These are phyloP conservation scores for Edolisoma coerulescens DNA, from an alignment of 2,113 vertebrate species.

Conservation along the genomic window DNA sequence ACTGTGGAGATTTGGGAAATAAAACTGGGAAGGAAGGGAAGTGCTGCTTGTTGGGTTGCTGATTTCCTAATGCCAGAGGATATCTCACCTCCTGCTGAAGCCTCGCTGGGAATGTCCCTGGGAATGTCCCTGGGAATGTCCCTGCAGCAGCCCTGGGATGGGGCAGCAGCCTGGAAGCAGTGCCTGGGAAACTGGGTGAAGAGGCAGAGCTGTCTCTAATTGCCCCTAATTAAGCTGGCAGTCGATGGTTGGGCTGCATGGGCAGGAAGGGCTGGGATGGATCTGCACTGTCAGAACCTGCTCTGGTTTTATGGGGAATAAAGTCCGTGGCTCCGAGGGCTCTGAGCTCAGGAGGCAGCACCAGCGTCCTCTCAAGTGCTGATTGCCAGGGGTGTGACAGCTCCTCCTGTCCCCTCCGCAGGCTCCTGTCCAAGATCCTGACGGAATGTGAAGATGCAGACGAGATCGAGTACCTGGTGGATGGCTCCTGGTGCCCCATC, in stretches of 20 bases:
- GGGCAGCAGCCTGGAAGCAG: not conserved
- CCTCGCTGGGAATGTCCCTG: not conserved
- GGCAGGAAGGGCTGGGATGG: not conserved
- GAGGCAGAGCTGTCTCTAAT: not conserved
- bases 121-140: not conserved
- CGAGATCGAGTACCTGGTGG: conserved; percentile 94
- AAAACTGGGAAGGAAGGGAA: not conserved
- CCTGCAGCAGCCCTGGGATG: not conserved
- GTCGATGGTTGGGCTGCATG: not conserved
- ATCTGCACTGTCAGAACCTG: not conserved
- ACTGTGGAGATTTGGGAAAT: not conserved
- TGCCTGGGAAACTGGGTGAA: not conserved
- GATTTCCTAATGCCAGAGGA: fast-evolving
- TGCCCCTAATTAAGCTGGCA: not conserved
- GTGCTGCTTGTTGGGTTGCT: not conserved
- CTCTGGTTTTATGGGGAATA: not conserved
- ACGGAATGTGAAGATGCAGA: conserved; percentile 92
- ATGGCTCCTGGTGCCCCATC: conserved; percentile 95
- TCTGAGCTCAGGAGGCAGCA: not conserved
- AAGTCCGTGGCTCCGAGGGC: not conserved
- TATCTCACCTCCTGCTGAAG: not conserved
- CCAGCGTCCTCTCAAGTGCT: not conserved
- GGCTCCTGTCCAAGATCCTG: conserved; percentile 92
- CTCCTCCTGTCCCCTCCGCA: conserved; percentile 36
- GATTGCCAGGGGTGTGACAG: not conserved